Percentiles rank a stretch among this genome's conserved stretches.
phyloP scores from a whole-genome alignment of 2,888 invertebrate species.

The Sacculina carcini region DNA sequence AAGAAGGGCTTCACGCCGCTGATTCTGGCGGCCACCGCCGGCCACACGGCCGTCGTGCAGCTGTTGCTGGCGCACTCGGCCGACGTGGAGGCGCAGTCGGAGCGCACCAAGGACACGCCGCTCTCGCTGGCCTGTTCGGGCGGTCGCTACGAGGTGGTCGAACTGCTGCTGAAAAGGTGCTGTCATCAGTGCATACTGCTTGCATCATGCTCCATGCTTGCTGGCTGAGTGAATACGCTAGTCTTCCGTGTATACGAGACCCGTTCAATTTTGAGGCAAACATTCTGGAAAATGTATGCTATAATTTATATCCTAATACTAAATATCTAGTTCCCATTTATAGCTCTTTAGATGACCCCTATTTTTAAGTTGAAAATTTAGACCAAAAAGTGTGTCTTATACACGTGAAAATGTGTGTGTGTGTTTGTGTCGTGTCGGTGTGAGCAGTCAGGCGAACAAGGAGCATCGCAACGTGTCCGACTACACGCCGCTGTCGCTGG shows the following conservation, averaged over 20 bases:
- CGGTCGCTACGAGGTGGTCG: conserved; percentile 51
- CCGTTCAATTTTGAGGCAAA: too few species aligned
- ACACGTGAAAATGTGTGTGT: too few species aligned
- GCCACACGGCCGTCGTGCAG: conserved; percentile 73
- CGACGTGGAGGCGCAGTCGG: conserved; percentile 96
- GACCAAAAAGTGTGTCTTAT: too few species aligned
- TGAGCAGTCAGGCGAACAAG: conserved; percentile 71
- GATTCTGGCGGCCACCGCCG: conserved; percentile 88
- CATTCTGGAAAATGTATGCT: too few species aligned
- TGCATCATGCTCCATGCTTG: too few species aligned
- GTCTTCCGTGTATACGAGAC: too few species aligned
- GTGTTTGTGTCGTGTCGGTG: too few species aligned
- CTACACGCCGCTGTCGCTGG: conserved; percentile 93
- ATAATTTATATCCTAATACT: too few species aligned
- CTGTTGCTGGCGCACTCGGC: conserved; percentile 75
- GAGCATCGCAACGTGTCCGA: conserved; percentile 96
- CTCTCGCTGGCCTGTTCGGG: conserved; percentile 90
- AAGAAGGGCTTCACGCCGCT: conserved; percentile 97
- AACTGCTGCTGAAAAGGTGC: conserved; percentile 11
- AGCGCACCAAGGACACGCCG: conserved; percentile 95
- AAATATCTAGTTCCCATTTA: too few species aligned
- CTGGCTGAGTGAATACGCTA: too few species aligned
- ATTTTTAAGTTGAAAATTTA: too few species aligned
- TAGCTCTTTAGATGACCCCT: conserved; percentile 65
- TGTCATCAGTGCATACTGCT: too few species aligned